phyloP scores from a whole-genome alignment of 2,113 vertebrate species.

The Daphoenositta chrysoptera region DNA sequence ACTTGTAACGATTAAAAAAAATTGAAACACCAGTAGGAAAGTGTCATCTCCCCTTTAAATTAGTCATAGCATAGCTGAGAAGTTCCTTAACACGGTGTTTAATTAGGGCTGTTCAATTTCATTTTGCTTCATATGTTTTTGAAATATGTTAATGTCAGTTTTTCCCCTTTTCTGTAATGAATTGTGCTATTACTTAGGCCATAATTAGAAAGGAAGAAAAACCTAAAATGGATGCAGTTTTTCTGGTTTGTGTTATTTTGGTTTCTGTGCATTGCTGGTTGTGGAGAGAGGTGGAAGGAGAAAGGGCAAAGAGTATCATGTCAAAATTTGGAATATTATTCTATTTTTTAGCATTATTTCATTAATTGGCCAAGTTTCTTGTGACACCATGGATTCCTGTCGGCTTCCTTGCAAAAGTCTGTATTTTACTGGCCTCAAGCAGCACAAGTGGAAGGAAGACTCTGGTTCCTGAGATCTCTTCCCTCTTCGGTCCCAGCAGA shows the following conservation, averaged over 20 bases:
- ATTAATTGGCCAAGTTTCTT: background rate
- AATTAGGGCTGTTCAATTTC: background rate
- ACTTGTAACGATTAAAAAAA: background rate
- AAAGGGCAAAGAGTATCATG: background rate
- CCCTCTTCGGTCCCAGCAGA: accelerated
- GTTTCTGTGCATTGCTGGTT: background rate
- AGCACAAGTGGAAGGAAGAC: background rate
- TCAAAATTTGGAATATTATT: background rate
- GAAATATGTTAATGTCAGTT: background rate
- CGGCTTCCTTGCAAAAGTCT: background rate
- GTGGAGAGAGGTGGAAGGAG: background rate
- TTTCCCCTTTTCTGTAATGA: background rate
- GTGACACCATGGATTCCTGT: background rate
- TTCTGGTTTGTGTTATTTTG: background rate
- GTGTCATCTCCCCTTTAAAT: conserved; percentile 2
- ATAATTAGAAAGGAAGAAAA: background rate
- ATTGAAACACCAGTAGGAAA: background rate
- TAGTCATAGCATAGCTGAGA: background rate
- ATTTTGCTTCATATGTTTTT: background rate
- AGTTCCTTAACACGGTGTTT: background rate
- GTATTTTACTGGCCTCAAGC: background rate
- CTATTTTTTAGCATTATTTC: background rate
- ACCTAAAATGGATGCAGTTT: background rate
- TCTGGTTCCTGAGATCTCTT: accelerated
- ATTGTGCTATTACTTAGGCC: background rate